Conservation (phyloP, 2,113 vertebrate species). For the Sander vitreus region DNA sequence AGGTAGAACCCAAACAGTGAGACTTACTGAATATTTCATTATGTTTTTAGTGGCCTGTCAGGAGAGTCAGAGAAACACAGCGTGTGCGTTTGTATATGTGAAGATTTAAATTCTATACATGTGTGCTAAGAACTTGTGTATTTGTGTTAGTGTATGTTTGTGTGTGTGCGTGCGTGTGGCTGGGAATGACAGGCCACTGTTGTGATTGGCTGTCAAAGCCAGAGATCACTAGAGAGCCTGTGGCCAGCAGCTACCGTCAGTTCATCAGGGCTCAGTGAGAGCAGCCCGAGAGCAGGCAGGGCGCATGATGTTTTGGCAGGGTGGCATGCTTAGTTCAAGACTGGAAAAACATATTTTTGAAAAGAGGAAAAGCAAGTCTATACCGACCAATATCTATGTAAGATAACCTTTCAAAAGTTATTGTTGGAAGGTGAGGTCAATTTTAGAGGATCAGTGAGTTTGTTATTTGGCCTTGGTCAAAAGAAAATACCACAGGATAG, state of each 20-base stretch:
- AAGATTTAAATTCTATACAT: constrained; percentile 30
- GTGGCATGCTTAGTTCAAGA: constrained; percentile 5
- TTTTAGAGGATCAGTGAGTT: neutral
- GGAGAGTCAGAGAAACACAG: constrained; percentile 34
- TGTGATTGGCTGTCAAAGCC: constrained; percentile 52
- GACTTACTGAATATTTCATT: constrained; percentile 80
- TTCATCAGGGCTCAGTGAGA: constrained; percentile 43
- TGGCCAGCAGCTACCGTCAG: constrained; percentile 30
- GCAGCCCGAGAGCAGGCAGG: constrained; percentile 23
- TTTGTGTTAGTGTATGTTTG: constrained; percentile 13
- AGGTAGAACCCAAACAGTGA: constrained; percentile 65
- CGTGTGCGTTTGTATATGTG: constrained; percentile 12
- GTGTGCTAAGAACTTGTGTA: constrained; percentile 14
- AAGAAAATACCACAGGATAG: neutral
- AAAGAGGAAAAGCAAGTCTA: neutral
- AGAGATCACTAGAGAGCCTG: constrained; percentile 21
- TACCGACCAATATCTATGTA: neutral
- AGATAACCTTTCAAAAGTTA: neutral
- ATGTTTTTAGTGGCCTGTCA: constrained; percentile 78
- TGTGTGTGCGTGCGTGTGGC: constrained; percentile 26
- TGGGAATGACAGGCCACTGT: constrained; percentile 36
- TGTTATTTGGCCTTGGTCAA: neutral
- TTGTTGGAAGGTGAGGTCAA: neutral
- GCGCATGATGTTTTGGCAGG: constrained; percentile 37
- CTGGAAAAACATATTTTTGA: neutral